Evolutionary conservation across 2,113 vertebrate species (phyloP), one percentile per base, ranked within the genome.

Genomic region (Cairina moschata): DNA sequence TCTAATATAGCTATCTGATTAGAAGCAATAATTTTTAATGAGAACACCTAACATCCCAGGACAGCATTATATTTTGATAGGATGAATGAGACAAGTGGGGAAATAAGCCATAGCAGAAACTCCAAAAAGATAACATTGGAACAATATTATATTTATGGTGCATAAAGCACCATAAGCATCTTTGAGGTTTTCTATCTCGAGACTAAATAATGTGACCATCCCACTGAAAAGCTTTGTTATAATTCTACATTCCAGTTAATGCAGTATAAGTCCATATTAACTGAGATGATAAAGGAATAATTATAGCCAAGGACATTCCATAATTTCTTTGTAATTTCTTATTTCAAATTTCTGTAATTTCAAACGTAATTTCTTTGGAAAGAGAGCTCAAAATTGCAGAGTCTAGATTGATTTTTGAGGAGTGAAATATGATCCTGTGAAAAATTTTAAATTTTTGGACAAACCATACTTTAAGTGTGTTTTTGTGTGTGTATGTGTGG

Each of bases 101-200:
- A 79, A 90, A 71, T 2, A 20, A 66, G 6, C 6, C 46, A 48
- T 48, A 75, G 4, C 26, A 76, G 72, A 90, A 87, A 74, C 15
- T 0, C 36, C n/a, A 73, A 44, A 31, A n/a, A 34, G 5, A 6
- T 4, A 72, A 55, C 5, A 52, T 1, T 58, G 14, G 14, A 76
- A 1, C 1, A 48, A 48, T 32, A 38, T 34, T 76, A 26, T 46
- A 59, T 68, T 84, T 48, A 26, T 77, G 31, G 26, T 2, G 1
- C 16, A 58, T 23, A 78, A 77, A 91, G 11, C 9, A 40, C 40
- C 40, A 40, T 40, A 40, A 40, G 13, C 40, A 40, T 6, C 4
- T 65, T 65, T 91, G 25, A 74, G 54, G 0, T 11, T 76, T 67
- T 90, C 32, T n/a, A 4, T 69, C 23, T 72, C 25, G 54, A 31